A percentile compares a stretch with the other conserved stretches of the same genome.
phyloP scores from a whole-genome alignment of 2,888 invertebrate species.

The Phania funesta region DNA sequence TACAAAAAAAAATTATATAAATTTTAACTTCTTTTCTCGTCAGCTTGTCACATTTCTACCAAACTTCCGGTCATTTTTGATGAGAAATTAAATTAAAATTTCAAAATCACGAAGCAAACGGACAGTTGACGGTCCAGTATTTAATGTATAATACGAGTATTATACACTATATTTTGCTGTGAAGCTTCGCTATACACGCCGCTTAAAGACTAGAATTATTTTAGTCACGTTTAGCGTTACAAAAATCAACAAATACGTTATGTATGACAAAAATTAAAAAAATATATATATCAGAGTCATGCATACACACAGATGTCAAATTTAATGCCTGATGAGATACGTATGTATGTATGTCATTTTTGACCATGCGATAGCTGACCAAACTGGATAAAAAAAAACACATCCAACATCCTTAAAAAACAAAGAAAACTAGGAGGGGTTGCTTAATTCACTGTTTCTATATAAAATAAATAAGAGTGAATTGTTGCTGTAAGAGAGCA shows the following conservation, averaged over 20 bases:
- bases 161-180: background rate
- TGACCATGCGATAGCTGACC: slow-evolving; percentile 48
- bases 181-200: background rate
- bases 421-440: background rate
- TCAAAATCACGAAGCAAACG: slow-evolving; percentile 31
- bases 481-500: slow-evolving; percentile 5
- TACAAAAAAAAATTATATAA: background rate
- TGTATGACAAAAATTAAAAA: slow-evolving; percentile 42
- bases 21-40: background rate
- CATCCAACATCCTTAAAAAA: background rate
- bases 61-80: slow-evolving; percentile 52
- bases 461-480: background rate
- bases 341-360: slow-evolving; percentile 57
- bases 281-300: slow-evolving; percentile 1
- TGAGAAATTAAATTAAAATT: slow-evolving; percentile 61
- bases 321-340: slow-evolving; percentile 59
- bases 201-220: slow-evolving; percentile 31
- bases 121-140: slow-evolving; percentile 23
- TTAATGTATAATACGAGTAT: slow-evolving; percentile 1
- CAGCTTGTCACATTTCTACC: slow-evolving; percentile 28
- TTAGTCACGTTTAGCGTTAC: slow-evolving; percentile 55
- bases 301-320: slow-evolving; percentile 51
- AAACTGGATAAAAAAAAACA: background rate
- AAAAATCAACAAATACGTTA: slow-evolving; percentile 48
- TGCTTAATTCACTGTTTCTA: slow-evolving; percentile 11